Evolutionary conservation across 2,888 invertebrate genomes (phyloP), one percentile per base, ranked within the genome.

Genomic region (Orchesellides sinensis): DNA sequence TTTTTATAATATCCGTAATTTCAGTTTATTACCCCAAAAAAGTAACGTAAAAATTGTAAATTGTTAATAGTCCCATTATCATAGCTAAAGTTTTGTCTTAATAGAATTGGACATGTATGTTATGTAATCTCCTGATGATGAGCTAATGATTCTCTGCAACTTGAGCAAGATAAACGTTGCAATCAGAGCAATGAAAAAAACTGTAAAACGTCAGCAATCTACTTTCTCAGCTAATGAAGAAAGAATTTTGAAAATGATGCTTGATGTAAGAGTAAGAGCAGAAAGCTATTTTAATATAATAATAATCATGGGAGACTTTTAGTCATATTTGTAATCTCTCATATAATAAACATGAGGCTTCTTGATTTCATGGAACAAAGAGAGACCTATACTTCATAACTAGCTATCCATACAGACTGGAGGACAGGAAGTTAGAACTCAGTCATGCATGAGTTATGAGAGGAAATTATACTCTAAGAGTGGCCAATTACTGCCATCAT

Each of bases 371-470:
- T 61, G 59, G 77, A 77, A 77, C 77, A 77, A 77, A 68, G 61
- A 61, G 61, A 56, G 54, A 66, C 40, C 49, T 12, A 29, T 12
- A 32, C 54, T 21, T 19, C 17, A 21, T 2, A 17, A 3, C 3
- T n/a, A 25, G 54, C 1, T 10, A 8, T 6, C 19, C 21, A 5
- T 29, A 6, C 72, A 29, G 65, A 52, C 66, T 27, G 52, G 74
- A 70, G 72, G 65, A 75, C 82, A 83, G 77, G 83, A 70, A 82
- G 75, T 75, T 63, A 70, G 69, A 47, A 70, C 59, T 75, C 82
- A 75, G 82, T 82, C 82, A 82, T 82, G 82, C 82, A 79, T 84
- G 84, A 84, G 72, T 84, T 84, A 84, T 84, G 81, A 82, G 84
- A 82, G 78, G 81, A 84, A 84, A 82, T 84, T 81, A 81, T 81